phyloP scores from a whole-genome alignment of 2,888 invertebrate genomes.

The Axea sp. region DNA sequence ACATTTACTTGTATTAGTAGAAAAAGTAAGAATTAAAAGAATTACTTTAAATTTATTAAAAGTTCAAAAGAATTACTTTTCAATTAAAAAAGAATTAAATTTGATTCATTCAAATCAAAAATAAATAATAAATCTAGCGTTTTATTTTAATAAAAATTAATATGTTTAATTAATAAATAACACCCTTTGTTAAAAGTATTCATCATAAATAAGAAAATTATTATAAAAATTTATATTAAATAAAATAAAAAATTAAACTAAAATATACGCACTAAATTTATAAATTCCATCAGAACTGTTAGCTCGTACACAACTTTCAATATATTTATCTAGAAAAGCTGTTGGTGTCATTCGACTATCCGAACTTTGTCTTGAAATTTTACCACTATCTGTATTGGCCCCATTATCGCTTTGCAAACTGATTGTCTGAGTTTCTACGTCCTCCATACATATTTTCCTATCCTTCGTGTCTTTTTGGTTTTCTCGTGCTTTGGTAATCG shows the following conservation, averaged over 20 bases:
- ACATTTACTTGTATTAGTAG: no score
- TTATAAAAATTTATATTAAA: no score
- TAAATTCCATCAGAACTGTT: conserved; percentile 66
- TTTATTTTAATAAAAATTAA: no score
- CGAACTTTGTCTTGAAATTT: conserved; percentile 64
- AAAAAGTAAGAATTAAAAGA: no score
- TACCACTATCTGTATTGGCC: conserved; percentile 52
- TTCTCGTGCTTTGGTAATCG: conserved; percentile 1
- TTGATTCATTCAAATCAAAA: no score
- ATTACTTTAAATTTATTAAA: no score
- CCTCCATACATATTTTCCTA: conserved; percentile 62
- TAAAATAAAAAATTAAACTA: conserved; percentile 12
- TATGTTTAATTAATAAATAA: no score
- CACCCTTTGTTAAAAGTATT: no score
- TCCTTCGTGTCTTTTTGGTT: conserved; percentile 13
- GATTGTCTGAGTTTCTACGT: conserved; percentile 84
- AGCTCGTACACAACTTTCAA: conserved; percentile 76
- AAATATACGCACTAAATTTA: conserved; percentile 67
- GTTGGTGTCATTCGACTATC: conserved; percentile 81
- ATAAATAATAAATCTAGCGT: no score
- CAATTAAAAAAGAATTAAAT: no score
- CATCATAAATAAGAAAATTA: no score
- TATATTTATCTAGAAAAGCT: conserved; percentile 83
- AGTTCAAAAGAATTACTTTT: no score
- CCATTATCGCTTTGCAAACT: conserved; percentile 78